Conservation (phyloP, 2,797 vertebrate genomes). For the Varecia variegata region DNA sequence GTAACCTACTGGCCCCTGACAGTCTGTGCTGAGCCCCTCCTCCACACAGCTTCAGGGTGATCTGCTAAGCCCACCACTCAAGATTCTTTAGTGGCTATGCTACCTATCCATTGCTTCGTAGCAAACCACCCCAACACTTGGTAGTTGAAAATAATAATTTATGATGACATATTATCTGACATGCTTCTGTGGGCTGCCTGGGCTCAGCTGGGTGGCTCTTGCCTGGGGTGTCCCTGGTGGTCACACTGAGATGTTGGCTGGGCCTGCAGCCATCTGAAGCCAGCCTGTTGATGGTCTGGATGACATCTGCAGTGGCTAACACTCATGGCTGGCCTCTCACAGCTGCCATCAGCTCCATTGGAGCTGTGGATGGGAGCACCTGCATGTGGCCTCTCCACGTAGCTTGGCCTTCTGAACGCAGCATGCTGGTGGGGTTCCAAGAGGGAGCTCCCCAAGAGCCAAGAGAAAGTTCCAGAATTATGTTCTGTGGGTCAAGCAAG, state of each 20-base stretch:
- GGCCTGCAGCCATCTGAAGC: not conserved
- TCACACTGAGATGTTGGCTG: not conserved
- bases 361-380: fast-evolving
- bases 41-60: not conserved
- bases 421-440: not conserved
- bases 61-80: not conserved
- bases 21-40: not conserved
- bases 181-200: not conserved
- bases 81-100: not conserved
- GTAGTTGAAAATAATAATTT: not conserved
- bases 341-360: not conserved
- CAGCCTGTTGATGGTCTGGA: not conserved
- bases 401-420: not conserved
- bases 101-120: not conserved
- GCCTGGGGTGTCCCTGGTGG: not conserved
- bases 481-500: not conserved
- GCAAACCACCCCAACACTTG: not conserved
- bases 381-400: not conserved
- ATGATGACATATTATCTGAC: not conserved
- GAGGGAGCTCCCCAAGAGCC: not conserved
- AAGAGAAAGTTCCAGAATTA: not conserved
- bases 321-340: not conserved
- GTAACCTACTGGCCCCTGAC: not conserved
- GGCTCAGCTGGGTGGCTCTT: not conserved
- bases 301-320: not conserved